phyloP scores from a whole-genome alignment of 1,140 invertebrate genomes.

The Bicyclus anynana region DNA sequence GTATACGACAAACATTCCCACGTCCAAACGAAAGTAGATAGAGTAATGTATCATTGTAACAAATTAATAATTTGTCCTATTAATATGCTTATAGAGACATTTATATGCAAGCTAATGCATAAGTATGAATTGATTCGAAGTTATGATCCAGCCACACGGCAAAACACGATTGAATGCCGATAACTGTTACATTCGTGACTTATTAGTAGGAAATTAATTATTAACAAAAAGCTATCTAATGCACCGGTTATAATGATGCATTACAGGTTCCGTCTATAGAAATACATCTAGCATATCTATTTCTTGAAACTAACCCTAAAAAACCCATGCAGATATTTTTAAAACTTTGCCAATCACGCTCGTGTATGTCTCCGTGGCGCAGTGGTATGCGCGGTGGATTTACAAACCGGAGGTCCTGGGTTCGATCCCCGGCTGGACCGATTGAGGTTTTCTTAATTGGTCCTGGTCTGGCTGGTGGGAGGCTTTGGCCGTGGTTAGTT shows the following conservation, averaged over 20 bases:
- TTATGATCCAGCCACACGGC: not conserved
- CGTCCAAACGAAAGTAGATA: not conserved
- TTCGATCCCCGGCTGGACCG: no score
- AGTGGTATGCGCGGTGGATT: no score
- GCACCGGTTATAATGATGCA: not conserved
- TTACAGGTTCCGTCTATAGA: no score
- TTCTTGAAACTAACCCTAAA: no score
- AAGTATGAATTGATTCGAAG: constrained; percentile 2
- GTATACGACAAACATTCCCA: not conserved
- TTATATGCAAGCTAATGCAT: constrained; percentile 1
- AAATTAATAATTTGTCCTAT: not conserved
- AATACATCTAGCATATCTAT: no score
- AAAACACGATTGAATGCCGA: not conserved
- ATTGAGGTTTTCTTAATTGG: no score
- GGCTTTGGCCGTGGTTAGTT: no score
- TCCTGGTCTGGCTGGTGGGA: no score
- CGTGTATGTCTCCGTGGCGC: no score
- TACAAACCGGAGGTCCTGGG: no score
- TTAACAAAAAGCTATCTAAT: not conserved
- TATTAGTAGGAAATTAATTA: constrained; percentile 1
- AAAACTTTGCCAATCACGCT: no score
- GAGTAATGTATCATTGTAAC: not conserved
- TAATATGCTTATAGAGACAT: constrained; percentile 3
- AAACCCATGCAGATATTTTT: no score
- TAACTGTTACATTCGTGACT: constrained; percentile 2